A percentile compares a stretch with the other conserved stretches of the same genome.
These are phyloP conservation scores for Orgyia antiqua DNA, from an alignment of 2,888 invertebrate genomes.

Conservation along the genomic window DNA sequence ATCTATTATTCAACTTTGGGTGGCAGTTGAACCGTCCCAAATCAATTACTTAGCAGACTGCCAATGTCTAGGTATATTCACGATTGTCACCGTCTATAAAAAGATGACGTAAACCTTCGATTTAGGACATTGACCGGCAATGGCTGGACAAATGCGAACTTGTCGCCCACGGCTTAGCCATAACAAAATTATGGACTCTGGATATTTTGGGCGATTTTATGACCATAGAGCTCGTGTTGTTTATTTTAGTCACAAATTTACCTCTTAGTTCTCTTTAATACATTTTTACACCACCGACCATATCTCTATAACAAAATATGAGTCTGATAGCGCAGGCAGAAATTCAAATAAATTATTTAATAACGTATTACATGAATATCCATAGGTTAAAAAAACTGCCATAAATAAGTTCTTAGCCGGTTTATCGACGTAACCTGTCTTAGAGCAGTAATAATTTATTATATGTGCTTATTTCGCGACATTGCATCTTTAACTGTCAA, in stretches of 20 bases:
- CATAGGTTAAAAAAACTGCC: no score
- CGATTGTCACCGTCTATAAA: conserved; percentile 40
- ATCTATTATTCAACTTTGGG: no score
- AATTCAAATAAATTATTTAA: no score
- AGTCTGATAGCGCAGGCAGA: no score
- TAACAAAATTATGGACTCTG: no score
- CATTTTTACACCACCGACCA: no score
- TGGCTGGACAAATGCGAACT: conserved; percentile 41
- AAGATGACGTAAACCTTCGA: conserved; percentile 50
- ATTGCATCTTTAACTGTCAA: background rate
- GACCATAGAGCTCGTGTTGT: no score
- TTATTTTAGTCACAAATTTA: no score
- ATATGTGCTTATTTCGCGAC: conserved; percentile 3
- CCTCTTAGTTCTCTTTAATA: no score
- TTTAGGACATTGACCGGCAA: conserved; percentile 56
- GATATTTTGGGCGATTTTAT: no score
- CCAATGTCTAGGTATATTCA: conserved; percentile 48
- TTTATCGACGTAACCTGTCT: background rate
- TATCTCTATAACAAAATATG: no score
- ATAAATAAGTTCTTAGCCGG: conserved; percentile 1
- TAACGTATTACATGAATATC: no score
- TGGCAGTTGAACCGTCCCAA: conserved; percentile 51
- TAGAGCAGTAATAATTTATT: conserved; percentile 5
- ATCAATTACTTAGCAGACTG: conserved; percentile 54
- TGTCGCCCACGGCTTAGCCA: conserved; percentile 27